phyloP scores from a whole-genome alignment of 2,888 invertebrate species.

The Campopleginae sp. region DNA sequence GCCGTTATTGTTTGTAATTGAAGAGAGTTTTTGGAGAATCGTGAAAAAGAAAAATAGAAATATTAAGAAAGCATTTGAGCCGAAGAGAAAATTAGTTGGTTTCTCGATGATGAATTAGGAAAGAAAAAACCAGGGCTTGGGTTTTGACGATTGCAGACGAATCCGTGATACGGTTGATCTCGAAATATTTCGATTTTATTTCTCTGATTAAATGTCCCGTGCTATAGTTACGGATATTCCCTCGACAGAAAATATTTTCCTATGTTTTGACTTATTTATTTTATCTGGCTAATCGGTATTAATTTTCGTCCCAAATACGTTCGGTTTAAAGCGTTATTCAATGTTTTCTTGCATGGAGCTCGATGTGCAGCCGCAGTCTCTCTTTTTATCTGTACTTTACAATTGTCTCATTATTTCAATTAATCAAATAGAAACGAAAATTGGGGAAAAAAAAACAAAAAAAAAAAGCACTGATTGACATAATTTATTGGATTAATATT shows the following conservation, averaged over 20 bases:
- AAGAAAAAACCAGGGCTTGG: background rate
- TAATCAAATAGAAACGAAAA: background rate
- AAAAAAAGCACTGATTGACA: slow-evolving; percentile 14
- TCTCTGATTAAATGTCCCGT: background rate
- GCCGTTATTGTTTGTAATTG: background rate
- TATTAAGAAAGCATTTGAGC: background rate
- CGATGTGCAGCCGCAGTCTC: slow-evolving; percentile 84
- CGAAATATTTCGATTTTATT: background rate
- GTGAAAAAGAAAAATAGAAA: background rate
- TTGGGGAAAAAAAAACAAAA: slow-evolving; percentile 9
- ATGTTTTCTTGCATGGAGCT: slow-evolving; percentile 84
- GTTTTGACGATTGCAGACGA: background rate
- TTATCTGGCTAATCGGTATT: slow-evolving; percentile 48
- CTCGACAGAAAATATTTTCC: background rate
- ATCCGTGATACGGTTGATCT: background rate
- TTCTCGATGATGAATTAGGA: background rate
- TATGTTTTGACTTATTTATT: background rate
- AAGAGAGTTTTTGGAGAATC: background rate
- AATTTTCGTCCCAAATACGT: slow-evolving; percentile 76
- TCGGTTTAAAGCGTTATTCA: slow-evolving; percentile 81
- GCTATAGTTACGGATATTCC: slow-evolving; percentile 1
- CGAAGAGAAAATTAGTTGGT: background rate
- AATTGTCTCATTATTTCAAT: slow-evolving; percentile 49
- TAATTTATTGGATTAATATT: slow-evolving; percentile 1
- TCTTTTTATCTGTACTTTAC: slow-evolving; percentile 70